Evolutionary conservation across 1,140 invertebrate genomes (phyloP).

Genomic region (Venustaconcha ellipsiformis): DNA sequence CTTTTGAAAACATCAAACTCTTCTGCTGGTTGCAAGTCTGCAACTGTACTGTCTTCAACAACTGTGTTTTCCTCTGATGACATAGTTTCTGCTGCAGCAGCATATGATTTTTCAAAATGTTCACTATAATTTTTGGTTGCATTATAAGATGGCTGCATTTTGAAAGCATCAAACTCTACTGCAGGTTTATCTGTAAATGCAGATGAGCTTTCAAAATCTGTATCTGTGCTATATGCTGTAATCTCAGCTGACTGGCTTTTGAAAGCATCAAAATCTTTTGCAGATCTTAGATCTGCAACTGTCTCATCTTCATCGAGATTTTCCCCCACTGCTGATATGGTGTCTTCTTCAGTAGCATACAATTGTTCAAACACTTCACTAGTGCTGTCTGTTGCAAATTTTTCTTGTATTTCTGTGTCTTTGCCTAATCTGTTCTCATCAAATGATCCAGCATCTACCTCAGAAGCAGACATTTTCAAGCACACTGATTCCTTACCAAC

Average conservation of each 20-base stretch:
- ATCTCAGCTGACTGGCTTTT: no score
- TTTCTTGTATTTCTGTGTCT: not conserved
- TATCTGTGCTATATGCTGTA: no score
- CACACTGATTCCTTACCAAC: not conserved
- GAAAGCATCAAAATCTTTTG: constrained; percentile 5
- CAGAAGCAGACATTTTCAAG: not conserved
- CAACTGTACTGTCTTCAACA: no score
- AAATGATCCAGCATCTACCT: not conserved
- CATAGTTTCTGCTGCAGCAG: no score
- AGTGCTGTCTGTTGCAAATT: not conserved
- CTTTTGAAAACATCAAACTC: no score
- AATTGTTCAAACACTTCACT: not conserved
- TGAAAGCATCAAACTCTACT: not conserved
- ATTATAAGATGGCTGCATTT: not conserved
- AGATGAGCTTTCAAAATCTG: no score
- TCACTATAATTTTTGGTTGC: constrained; percentile 4
- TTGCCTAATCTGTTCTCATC: not conserved
- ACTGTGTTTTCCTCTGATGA: no score
- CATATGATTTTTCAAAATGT: not conserved
- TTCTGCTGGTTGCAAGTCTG: no score
- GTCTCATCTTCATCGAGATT: not conserved
- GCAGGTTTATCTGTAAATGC: not conserved
- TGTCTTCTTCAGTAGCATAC: not conserved
- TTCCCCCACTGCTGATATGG: not conserved
- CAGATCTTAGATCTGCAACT: not conserved